Evolutionary conservation across 1,140 invertebrate species (phyloP).

Genomic region (Eueides isabella): DNA sequence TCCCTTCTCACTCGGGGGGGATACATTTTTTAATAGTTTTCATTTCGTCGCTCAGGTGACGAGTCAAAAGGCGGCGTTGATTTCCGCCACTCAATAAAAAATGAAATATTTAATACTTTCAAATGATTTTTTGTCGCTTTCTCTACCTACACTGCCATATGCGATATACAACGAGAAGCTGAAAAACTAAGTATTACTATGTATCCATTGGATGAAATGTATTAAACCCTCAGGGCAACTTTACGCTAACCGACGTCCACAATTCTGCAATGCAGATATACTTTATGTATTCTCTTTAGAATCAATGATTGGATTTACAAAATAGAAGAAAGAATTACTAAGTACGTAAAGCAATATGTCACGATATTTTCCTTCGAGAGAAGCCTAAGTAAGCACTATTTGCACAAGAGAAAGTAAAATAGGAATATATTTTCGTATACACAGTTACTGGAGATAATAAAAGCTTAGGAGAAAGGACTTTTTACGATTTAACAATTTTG

Average conservation of each 20-base stretch:
- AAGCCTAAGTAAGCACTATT: conserved; percentile 1
- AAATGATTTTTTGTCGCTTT: no score
- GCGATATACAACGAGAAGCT: no score
- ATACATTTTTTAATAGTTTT: no score
- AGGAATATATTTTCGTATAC: conserved; percentile 4
- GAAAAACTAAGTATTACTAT: no score
- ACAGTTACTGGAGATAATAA: not conserved
- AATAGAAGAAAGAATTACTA: conserved; percentile 20
- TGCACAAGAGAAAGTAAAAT: not conserved
- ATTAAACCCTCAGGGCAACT: conserved; percentile 18
- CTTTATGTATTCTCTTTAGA: conserved; percentile 28
- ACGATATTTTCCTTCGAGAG: conserved; percentile 1
- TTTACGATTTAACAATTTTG: not conserved
- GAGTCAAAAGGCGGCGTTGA: no score
- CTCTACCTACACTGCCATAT: no score
- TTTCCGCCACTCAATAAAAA: no score
- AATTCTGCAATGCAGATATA: conserved; percentile 23
- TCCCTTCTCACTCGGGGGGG: no score
- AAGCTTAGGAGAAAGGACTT: not conserved
- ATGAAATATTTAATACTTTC: no score
- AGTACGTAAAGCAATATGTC: not conserved
- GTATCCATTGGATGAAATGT: not conserved
- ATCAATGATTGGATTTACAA: conserved; percentile 19
- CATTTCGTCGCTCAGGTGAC: no score
- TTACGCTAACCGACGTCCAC: conserved; percentile 19